Conservation (phyloP, 2,797 vertebrate genomes). For the Paramormyrops hopkinsi region DNA sequence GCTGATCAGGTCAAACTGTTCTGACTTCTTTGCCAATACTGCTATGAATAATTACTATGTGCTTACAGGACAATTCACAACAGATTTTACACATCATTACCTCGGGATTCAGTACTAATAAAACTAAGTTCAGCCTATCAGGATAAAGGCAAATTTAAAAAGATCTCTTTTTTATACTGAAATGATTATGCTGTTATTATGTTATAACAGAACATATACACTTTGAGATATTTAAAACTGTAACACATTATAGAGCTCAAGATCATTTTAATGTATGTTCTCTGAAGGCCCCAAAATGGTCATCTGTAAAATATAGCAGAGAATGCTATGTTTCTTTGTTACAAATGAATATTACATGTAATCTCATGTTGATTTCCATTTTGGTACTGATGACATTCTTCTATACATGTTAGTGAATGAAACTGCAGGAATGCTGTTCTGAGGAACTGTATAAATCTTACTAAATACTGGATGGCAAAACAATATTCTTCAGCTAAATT, state of each 20-base stretch:
- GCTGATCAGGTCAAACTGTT: constrained; percentile 39
- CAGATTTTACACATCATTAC: constrained; percentile 34
- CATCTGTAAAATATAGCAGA: not conserved
- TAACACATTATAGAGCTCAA: not conserved
- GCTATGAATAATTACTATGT: constrained; percentile 53
- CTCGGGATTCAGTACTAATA: constrained; percentile 28
- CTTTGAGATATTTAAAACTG: not conserved
- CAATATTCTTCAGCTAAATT: not conserved
- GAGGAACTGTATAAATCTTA: not conserved
- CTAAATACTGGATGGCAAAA: not conserved
- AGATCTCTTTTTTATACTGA: not conserved
- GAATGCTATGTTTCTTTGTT: not conserved
- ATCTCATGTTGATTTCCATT: not conserved
- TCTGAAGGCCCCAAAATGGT: not conserved
- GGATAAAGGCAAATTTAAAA: not conserved
- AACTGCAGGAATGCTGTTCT: not conserved
- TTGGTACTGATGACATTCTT: not conserved
- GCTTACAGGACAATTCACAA: constrained; percentile 49
- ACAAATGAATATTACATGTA: not conserved
- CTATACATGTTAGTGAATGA: not conserved
- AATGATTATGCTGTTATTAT: not conserved
- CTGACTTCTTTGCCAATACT: constrained; percentile 37
- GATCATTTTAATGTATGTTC: not conserved
- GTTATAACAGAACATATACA: not conserved
- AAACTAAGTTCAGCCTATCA: constrained; percentile 19